phyloP scores from a whole-genome alignment of 2,888 invertebrate genomes.

The Platerodrilus igneus region DNA sequence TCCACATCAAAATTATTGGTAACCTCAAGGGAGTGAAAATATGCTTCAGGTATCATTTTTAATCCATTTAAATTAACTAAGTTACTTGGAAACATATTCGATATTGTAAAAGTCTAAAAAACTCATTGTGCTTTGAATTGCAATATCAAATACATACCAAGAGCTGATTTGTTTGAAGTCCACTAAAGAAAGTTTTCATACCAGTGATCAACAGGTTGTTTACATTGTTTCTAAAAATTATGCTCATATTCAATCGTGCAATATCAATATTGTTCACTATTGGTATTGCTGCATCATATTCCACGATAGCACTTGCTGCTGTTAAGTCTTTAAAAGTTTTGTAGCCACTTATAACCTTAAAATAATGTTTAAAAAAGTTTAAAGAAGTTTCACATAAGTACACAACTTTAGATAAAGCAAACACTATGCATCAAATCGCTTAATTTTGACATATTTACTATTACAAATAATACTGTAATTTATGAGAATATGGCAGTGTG shows the following conservation, averaged over 20 bases:
- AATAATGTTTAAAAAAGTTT: neutral
- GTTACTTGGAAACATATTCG: constrained; percentile 34
- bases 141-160: constrained; percentile 29
- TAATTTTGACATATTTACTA: too few species aligned
- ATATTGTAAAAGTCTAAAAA: constrained; percentile 32
- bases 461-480: too few species aligned
- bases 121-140: constrained; percentile 10
- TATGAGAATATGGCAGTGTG: too few species aligned
- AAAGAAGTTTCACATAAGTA: neutral
- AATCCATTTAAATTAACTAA: constrained; percentile 34
- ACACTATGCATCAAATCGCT: too few species aligned
- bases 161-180: constrained; percentile 36
- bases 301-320: constrained; percentile 20
- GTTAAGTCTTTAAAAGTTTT: constrained; percentile 33
- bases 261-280: constrained; percentile 34
- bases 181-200: constrained; percentile 38
- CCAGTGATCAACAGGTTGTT: constrained; percentile 32
- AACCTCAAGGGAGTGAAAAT: constrained; percentile 36
- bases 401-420: neutral
- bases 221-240: constrained; percentile 31
- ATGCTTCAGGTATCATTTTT: constrained; percentile 32
- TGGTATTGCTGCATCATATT: constrained; percentile 26
- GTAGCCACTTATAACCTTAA: constrained; percentile 35
- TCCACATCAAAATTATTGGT: constrained; percentile 34
- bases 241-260: constrained; percentile 29